Percentiles rank a stretch among this genome's conserved stretches.
Evolutionary conservation across 2,113 vertebrate species (phyloP).

Genomic region (Erythrolamprus reginae): DNA sequence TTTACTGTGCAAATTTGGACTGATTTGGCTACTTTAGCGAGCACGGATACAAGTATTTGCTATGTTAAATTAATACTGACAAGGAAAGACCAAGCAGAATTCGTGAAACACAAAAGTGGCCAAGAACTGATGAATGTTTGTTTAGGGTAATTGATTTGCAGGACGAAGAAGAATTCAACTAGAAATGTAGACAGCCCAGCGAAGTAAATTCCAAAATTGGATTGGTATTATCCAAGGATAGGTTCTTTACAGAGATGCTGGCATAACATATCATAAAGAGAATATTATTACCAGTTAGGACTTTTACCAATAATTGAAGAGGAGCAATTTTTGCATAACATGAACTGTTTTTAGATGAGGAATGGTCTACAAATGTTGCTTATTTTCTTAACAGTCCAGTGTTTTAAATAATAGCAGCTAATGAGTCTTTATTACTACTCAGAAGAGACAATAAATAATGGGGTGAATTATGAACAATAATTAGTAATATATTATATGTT

Average conservation of each 20-base stretch:
- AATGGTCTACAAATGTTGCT: neutral
- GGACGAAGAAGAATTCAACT: neutral
- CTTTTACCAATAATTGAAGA: neutral
- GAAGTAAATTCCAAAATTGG: neutral
- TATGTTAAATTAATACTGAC: neutral
- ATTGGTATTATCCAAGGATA: neutral
- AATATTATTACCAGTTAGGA: neutral
- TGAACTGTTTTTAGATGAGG: neutral
- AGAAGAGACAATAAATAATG: slow-evolving; percentile 8
- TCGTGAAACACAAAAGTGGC: neutral
- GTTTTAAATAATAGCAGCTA: neutral
- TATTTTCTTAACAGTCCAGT: neutral
- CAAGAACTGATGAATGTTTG: neutral
- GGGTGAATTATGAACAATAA: slow-evolving; percentile 42
- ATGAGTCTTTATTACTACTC: neutral
- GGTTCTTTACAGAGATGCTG: no score
- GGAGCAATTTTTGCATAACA: neutral
- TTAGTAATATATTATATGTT: slow-evolving; percentile 16
- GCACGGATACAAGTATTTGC: neutral
- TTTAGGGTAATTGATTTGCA: neutral
- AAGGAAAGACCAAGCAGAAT: neutral
- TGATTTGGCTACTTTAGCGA: neutral
- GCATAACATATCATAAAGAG: neutral
- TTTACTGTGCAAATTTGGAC: neutral
- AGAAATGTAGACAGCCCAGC: neutral